Conservation (phyloP, 2,113 vertebrate species). For the Corydoras maculifer region DNA sequence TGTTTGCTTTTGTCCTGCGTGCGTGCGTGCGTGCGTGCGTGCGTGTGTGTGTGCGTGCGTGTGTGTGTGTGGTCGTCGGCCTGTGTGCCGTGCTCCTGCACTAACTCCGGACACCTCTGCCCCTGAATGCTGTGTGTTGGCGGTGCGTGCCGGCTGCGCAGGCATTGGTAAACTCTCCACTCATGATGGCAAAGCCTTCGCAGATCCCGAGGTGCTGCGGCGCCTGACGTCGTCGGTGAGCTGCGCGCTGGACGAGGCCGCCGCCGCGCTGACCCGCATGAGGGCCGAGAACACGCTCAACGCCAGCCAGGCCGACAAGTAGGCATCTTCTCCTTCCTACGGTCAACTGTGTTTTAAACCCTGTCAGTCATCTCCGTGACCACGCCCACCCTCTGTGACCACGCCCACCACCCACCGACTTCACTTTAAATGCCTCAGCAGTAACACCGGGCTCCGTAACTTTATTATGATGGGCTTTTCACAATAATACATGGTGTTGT, state of each 20-base stretch:
- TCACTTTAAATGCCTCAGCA: too few species aligned
- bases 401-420: too few species aligned
- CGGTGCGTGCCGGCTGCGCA: slow-evolving; percentile 57
- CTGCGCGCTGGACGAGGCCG: slow-evolving; percentile 96
- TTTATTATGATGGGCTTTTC: too few species aligned
- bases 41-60: too few species aligned
- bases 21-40: slow-evolving; percentile 15
- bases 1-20: background rate
- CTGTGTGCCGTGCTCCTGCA: slow-evolving; percentile 16
- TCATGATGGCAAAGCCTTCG: slow-evolving; percentile 99
- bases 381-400: too few species aligned
- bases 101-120: slow-evolving; percentile 60
- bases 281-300: slow-evolving; percentile 94
- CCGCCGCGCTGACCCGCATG: slow-evolving; percentile 94
- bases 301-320: slow-evolving; percentile 96
- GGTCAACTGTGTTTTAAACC: too few species aligned
- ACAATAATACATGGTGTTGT: too few species aligned
- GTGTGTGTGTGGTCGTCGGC: too few species aligned
- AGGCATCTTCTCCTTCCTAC: slow-evolving; percentile 62
- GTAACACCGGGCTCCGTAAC: too few species aligned
- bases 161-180: slow-evolving; percentile 99
- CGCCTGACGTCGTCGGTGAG: slow-evolving; percentile 96
- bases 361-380: too few species aligned
- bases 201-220: slow-evolving; percentile 96
- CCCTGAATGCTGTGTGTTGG: slow-evolving; percentile 58